Conservation (phyloP, 2,888 invertebrate genomes). For the Odontocolon sp. region DNA sequence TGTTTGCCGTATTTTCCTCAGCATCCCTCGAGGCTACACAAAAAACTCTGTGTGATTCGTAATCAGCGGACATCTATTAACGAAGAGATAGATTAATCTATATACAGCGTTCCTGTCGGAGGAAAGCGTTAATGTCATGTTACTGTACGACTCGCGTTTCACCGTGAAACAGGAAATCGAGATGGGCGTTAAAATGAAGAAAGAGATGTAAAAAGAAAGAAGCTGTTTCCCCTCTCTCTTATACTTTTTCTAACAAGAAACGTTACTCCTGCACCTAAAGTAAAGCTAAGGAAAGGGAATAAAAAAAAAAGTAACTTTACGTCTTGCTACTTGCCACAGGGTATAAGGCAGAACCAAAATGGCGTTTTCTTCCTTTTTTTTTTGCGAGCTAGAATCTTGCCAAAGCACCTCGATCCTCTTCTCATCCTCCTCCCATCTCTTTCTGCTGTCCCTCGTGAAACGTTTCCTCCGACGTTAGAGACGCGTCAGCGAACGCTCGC, state of each 20-base stretch:
- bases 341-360: constrained; percentile 32
- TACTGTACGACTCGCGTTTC: constrained; percentile 11
- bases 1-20: too few species aligned
- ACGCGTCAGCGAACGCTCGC: constrained; percentile 54
- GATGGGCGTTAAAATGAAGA: neutral
- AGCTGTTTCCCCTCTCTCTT: neutral
- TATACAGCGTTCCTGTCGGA: too few species aligned
- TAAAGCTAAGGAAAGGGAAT: constrained; percentile 7
- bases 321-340: constrained; percentile 30
- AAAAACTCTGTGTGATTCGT: too few species aligned
- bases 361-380: constrained; percentile 34
- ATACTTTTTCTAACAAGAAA: constrained; percentile 19
- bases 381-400: constrained; percentile 22
- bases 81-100: too few species aligned
- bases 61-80: too few species aligned
- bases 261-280: constrained; percentile 21
- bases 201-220: neutral
- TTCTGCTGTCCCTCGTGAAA: constrained; percentile 28
- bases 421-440: neutral
- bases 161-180: constrained; percentile 1
- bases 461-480: constrained; percentile 55
- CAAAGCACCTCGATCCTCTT: constrained; percentile 20
- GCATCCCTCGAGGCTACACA: too few species aligned
- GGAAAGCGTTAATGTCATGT: too few species aligned
- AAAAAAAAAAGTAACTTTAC: constrained; percentile 25